Evolutionary conservation across 2,888 invertebrate genomes (phyloP), one percentile per base, ranked within the genome.

Genomic region (Eledona agricola): DNA sequence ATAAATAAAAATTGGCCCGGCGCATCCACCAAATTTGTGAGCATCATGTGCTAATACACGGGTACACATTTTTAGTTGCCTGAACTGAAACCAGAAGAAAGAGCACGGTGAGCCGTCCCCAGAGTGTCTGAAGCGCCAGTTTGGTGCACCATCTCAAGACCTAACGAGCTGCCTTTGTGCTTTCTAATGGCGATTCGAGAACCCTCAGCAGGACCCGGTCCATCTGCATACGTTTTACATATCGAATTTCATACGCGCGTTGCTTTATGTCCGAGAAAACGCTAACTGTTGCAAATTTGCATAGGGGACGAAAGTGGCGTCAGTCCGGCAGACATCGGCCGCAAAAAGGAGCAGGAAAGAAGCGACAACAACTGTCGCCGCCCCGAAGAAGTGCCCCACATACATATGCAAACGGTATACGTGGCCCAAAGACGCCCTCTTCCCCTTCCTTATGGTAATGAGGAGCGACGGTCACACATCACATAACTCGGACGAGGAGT

Each of bases 131-230:
- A 59, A 62, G 67, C 66, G 65, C 66, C 66, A 66, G 66, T 64
- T 66, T 64, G 55, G 56, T 58, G 62, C 65, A 53, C 59, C 62
- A 64, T 66, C 66, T 64, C 64, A 63, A 62, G 63, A 66, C 63
- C 69, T 75, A 75, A 75, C 74, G 74, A 75, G 73, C 65, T 64
- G 70, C 71, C 72, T 74, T 72, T 73, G 72, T 73, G 66, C 63
- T 59, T 59, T 59, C 71, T 72, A 72, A 72, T 72, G 71, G 72
- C 68, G 72, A 73, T 70, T 71, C 69, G 71, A 72, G 72, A 72
- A 71, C 72, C 69, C 71, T 65, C 35, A 31, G n/a, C n/a, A n/a
- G n/a, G n/a, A n/a, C 17, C 12, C 22, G n/a, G 9, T 16, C 17
- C 32, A 55, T 56, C 56, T 56, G 45, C 56, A 56, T 56, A 47